Evolutionary conservation across 1,140 invertebrate genomes (phyloP), one percentile per base, ranked within the genome.

Genomic region (Panagrolaimus sp.): DNA sequence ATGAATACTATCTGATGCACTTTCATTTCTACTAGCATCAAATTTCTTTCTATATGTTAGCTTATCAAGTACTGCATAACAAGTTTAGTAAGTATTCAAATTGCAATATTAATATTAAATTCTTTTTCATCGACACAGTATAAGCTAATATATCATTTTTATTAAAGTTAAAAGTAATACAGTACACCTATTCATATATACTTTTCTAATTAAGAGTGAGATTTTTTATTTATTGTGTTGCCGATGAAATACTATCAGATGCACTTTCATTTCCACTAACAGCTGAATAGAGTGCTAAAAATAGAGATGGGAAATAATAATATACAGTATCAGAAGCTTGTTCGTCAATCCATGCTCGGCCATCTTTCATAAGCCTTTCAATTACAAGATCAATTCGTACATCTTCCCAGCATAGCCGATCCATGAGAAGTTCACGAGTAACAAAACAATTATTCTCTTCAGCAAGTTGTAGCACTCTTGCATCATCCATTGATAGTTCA

Each of bases 401-500:
- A 61, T 72, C 66, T 25, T 83, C 82, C 81, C 81, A 82, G 45
- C 78, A 69, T 9, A 82, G 71, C 46, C 68, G 70, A 44, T 83
- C 76, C 11, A 74, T 63, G 13, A 83, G 67, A 0, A 80, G 45
- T 46, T 83, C 82, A 43, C 72, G 67, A n/a, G 80, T 79, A 9
- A 82, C 79, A 65, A 74, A 76, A 11, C 74, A 79, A 44, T 70
- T 74, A 7, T 65, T 68, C 53, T 80, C 80, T 70, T 90, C 89
- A 9, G 91, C 91, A 78, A 90, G 88, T 81, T 92, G 90, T 44
- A 98, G 84, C 11, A 98, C 89, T 53, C 89, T 88, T 0, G 92
- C 95, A 79, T 98, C 93, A 83, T 98, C 96, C 88, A 97, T 89
- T 76, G 90, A 96, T 0, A 99, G 84, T 86, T 98, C 96, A 5